These are phyloP conservation scores for Trachymyrmex cornetzi DNA, from an alignment of 1,140 invertebrate species.

Conservation along the genomic window DNA sequence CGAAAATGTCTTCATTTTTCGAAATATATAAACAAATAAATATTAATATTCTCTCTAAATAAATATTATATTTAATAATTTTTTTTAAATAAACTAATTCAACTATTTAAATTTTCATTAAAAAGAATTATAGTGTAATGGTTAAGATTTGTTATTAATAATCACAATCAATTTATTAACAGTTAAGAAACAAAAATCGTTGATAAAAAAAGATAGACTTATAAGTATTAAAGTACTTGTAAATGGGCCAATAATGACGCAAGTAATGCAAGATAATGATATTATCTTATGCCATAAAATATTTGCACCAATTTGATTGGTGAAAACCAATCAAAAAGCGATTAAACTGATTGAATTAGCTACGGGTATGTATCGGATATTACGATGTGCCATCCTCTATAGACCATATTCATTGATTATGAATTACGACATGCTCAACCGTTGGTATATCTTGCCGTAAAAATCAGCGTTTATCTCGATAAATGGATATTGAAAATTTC, in stretches of 20 bases:
- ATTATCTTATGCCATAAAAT: constrained; percentile 26
- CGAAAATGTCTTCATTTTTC: neutral
- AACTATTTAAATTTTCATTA: neutral
- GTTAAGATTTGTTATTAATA: neutral
- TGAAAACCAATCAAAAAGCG: constrained; percentile 39
- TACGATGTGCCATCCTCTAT: neutral
- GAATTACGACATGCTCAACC: neutral
- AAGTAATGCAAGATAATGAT: constrained; percentile 5
- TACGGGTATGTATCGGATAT: constrained; percentile 5
- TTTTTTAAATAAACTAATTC: neutral
- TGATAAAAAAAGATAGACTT: neutral
- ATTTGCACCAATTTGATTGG: constrained; percentile 32
- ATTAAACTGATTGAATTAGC: constrained; percentile 32
- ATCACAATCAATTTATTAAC: neutral
- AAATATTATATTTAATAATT: neutral
- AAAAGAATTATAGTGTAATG: neutral
- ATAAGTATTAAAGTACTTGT: neutral
- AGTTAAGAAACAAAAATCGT: neutral
- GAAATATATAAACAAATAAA: too few species aligned
- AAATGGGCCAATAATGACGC: constrained; percentile 11
- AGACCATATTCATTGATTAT: neutral
- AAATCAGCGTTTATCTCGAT: constrained; percentile 32
- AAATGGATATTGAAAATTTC: constrained; percentile 55
- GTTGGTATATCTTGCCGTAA: neutral
- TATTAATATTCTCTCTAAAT: neutral